phyloP scores from a whole-genome alignment of 2,888 invertebrate genomes.

The Aspidiotus destructor region DNA sequence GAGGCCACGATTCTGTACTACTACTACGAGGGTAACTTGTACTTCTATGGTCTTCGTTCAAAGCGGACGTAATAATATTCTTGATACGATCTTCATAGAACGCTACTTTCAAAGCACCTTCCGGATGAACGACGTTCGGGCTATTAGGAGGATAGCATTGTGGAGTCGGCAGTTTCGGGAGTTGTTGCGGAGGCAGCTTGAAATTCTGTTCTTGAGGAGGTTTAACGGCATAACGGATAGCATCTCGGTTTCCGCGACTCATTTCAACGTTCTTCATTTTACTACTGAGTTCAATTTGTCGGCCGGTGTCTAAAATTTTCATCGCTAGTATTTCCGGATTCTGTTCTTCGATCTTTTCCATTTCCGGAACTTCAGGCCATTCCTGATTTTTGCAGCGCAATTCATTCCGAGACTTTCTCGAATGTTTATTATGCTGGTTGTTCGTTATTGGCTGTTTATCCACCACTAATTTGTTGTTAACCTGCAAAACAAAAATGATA shows the following conservation, averaged over 20 bases:
- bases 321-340: constrained; percentile 82
- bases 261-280: constrained; percentile 45
- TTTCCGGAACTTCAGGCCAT: constrained; percentile 84
- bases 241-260: neutral
- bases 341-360: constrained; percentile 82
- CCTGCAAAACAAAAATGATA: constrained; percentile 1
- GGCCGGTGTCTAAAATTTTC: constrained; percentile 78
- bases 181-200: neutral
- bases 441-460: neutral
- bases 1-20: constrained; percentile 5
- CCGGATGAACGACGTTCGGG: constrained; percentile 44
- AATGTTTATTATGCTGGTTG: constrained; percentile 8
- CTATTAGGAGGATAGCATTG: neutral
- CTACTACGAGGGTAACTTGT: constrained; percentile 11
- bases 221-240: neutral
- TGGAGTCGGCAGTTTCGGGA: neutral
- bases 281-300: constrained; percentile 72
- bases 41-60: constrained; percentile 59
- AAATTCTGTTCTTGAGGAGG: neutral
- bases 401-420: constrained; percentile 16
- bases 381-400: constrained; percentile 46
- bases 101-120: constrained; percentile 73
- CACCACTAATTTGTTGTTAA: constrained; percentile 20
- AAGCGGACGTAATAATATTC: constrained; percentile 72
- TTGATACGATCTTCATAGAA: constrained; percentile 84